Percentiles rank a stretch among this genome's conserved stretches.
These are phyloP conservation scores for Lampropteryx suffumata DNA, from an alignment of 2,888 invertebrate genomes.

Conservation along the genomic window DNA sequence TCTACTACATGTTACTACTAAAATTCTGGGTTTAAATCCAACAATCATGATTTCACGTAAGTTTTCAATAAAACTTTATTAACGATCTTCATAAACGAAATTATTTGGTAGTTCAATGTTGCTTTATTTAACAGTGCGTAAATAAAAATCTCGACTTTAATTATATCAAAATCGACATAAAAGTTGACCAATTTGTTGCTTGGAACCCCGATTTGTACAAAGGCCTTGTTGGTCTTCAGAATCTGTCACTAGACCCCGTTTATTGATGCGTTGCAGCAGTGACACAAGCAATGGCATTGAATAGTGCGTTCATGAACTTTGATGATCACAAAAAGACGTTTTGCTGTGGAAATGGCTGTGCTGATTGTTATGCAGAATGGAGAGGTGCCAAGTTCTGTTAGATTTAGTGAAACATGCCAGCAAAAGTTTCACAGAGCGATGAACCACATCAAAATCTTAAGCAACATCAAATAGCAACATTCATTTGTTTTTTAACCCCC, in stretches of 20 bases:
- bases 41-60: background rate
- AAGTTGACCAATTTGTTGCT: background rate
- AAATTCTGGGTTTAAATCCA: too few relatives aligned
- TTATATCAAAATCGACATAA: background rate
- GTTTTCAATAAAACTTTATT: too few relatives aligned
- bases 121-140: too few relatives aligned
- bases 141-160: too few relatives aligned
- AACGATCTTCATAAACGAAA: too few relatives aligned
- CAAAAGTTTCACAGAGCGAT: constrained; percentile 6
- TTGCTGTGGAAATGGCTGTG: constrained; percentile 13
- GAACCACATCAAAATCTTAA: constrained; percentile 6
- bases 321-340: background rate
- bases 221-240: too few relatives aligned
- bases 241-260: constrained; percentile 42
- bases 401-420: constrained; percentile 4
- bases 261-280: constrained; percentile 11
- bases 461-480: constrained; percentile 18
- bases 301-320: constrained; percentile 5
- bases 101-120: too few relatives aligned
- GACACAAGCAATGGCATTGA: constrained; percentile 9
- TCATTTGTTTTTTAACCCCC: background rate
- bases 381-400: constrained; percentile 2
- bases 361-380: constrained; percentile 17
- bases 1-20: too few relatives aligned
- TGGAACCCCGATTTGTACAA: background rate